Conservation (phyloP, 2,888 invertebrate genomes). For the Tinea pellionella region DNA sequence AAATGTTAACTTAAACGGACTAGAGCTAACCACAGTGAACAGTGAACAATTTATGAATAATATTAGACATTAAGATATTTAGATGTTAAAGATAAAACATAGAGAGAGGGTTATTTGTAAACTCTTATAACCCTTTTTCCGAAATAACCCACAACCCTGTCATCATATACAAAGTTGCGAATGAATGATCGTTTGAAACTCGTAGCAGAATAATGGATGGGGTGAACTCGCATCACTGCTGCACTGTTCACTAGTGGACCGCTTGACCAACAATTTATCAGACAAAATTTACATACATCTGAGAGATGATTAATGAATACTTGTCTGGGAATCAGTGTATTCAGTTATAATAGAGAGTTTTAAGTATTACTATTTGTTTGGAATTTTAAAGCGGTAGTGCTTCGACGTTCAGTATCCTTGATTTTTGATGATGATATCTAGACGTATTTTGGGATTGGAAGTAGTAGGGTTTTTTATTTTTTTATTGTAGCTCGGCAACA, state of each 20-base stretch:
- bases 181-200: slow-evolving; percentile 11
- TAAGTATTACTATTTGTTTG: no score
- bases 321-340: neutral
- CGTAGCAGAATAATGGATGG: slow-evolving; percentile 11
- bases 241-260: slow-evolving; percentile 16
- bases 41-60: no score
- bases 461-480: no score
- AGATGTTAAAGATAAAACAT: no score
- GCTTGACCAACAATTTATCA: slow-evolving; percentile 54
- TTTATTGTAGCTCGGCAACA: no score
- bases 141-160: neutral
- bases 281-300: slow-evolving; percentile 50
- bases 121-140: neutral
- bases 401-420: no score
- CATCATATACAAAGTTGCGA: slow-evolving; percentile 11
- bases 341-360: neutral
- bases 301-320: slow-evolving; percentile 41
- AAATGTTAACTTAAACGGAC: no score
- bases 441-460: no score
- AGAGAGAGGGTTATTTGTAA: neutral
- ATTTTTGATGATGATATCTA: no score
- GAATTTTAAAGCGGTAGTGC: no score
- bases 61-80: no score
- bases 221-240: slow-evolving; percentile 8
- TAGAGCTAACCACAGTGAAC: no score